Evolutionary conservation across 2,113 vertebrate genomes (phyloP).

Genomic region (Saccopteryx bilineata): DNA sequence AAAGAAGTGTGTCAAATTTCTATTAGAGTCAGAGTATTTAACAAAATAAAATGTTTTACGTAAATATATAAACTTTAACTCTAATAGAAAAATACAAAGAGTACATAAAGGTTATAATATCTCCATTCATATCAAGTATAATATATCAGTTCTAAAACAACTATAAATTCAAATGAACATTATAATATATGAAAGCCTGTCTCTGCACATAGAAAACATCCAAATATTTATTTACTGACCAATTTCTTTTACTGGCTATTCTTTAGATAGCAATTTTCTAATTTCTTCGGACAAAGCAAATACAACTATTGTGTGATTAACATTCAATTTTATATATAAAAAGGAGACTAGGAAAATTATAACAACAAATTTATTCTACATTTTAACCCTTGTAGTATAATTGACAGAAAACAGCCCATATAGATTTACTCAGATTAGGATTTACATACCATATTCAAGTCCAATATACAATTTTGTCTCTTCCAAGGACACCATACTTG

Average conservation of each 20-base stretch:
- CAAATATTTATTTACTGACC: slow-evolving; percentile 19
- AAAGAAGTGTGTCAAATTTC: not conserved
- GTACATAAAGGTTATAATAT: not conserved
- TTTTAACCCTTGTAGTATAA: not conserved
- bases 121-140: slow-evolving; percentile 27
- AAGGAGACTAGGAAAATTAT: not conserved
- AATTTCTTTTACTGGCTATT: not conserved
- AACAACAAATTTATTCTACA: slow-evolving; percentile 5
- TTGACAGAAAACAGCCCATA: not conserved
- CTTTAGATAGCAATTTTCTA: slow-evolving; percentile 4
- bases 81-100: slow-evolving; percentile 7
- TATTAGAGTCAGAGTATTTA: slow-evolving; percentile 1
- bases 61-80: slow-evolving; percentile 38
- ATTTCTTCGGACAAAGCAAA: slow-evolving; percentile 52
- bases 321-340: slow-evolving; percentile 20
- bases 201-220: not conserved
- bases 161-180: slow-evolving; percentile 28
- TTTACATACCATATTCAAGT: slow-evolving; percentile 92
- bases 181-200: not conserved
- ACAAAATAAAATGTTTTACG: not conserved
- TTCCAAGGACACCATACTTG: slow-evolving; percentile 94
- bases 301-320: not conserved
- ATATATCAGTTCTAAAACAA: not conserved
- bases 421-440: slow-evolving; percentile 34
- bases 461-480: slow-evolving; percentile 95